phyloP scores from a whole-genome alignment of 2,888 invertebrate species.

The Lordiphosa andalusiaca region DNA sequence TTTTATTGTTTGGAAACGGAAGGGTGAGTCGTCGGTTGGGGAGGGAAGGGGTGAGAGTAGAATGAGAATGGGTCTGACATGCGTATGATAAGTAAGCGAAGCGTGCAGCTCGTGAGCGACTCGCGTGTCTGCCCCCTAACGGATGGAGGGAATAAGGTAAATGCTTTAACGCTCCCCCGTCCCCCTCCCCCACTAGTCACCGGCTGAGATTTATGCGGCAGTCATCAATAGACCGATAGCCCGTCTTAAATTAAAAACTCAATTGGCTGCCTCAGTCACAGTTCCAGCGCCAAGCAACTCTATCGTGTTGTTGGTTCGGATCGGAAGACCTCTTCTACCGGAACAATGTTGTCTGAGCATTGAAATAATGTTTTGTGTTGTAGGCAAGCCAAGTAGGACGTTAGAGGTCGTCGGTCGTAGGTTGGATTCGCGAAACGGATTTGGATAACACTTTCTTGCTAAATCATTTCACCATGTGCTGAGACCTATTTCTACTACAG shows the following conservation, averaged over 20 bases:
- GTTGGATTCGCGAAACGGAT: too few species aligned
- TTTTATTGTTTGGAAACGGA: conserved; percentile 26
- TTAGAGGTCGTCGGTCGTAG: too few species aligned
- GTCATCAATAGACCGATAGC: conserved; percentile 7
- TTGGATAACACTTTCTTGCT: too few species aligned
- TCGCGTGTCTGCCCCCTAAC: conserved; percentile 1
- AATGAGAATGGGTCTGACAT: neutral
- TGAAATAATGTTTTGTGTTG: too few species aligned
- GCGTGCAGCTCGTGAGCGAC: conserved; percentile 6
- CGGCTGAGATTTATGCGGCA: conserved; percentile 2
- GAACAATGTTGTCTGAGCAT: neutral
- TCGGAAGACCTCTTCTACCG: neutral
- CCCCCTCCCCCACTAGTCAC: neutral
- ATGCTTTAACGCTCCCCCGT: conserved; percentile 4
- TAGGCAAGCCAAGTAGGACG: too few species aligned
- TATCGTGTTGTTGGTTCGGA: neutral
- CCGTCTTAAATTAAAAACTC: conserved; percentile 5
- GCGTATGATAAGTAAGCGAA: conserved; percentile 9
- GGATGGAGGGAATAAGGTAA: conserved; percentile 14
- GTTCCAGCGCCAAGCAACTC: neutral
- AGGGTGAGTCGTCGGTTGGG: conserved; percentile 2
- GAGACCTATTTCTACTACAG: too few species aligned
- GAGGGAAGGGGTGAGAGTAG: neutral
- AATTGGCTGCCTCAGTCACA: neutral
- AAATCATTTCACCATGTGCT: too few species aligned